Percentiles rank a stretch among this genome's conserved stretches.
Evolutionary conservation across 2,113 vertebrate species (phyloP).

Genomic region (Tursiops truncatus): DNA sequence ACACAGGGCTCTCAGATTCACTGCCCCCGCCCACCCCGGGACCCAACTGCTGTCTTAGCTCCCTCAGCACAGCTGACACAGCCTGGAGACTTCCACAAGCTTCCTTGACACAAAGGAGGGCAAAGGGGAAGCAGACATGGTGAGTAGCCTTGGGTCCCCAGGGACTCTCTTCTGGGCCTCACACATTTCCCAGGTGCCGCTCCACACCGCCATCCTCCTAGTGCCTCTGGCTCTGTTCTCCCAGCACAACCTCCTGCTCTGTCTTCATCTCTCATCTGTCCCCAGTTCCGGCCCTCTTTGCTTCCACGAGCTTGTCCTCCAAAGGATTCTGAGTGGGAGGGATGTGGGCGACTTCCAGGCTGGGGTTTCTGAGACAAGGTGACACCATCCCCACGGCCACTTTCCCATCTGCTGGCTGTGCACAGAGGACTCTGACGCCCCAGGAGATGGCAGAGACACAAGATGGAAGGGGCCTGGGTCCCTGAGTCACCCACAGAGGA

Average conservation of each 20-base stretch:
- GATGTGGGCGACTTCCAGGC: neutral
- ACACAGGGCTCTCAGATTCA: rapidly evolving
- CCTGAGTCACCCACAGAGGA: rapidly evolving
- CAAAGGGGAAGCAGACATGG: rapidly evolving
- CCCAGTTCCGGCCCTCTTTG: rapidly evolving
- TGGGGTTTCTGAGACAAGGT: neutral
- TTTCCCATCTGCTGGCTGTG: rapidly evolving
- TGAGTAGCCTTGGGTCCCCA: rapidly evolving
- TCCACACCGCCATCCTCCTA: too few relatives aligned
- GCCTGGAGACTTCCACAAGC: neutral
- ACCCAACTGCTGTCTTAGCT: rapidly evolving
- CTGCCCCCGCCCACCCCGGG: too few relatives aligned
- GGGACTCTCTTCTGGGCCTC: neutral
- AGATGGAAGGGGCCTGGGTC: neutral
- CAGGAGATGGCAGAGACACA: neutral
- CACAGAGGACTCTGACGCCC: rapidly evolving
- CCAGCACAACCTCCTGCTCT: neutral
- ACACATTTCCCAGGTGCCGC: too few relatives aligned
- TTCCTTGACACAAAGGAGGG: rapidly evolving
- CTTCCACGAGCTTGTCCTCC: rapidly evolving
- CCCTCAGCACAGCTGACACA: rapidly evolving
- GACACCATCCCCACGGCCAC: rapidly evolving
- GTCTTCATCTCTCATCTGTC: neutral
- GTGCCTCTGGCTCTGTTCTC: neutral
- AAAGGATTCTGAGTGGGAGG: neutral